These are phyloP conservation scores for Neoseiulus cucumeris DNA, from an alignment of 1,140 invertebrate species.

Conservation along the genomic window DNA sequence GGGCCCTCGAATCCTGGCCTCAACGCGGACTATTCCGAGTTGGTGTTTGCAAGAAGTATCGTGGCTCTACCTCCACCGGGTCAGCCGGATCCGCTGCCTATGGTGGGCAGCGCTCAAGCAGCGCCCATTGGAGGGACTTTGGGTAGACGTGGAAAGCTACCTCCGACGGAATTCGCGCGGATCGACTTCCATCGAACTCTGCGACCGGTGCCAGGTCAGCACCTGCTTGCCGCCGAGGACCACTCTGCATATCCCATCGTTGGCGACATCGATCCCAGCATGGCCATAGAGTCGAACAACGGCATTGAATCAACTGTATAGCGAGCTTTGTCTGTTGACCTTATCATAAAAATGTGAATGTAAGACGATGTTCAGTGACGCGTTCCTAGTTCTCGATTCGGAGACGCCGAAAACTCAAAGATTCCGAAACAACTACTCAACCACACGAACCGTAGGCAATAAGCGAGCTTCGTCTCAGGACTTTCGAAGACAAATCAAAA, in stretches of 20 bases:
- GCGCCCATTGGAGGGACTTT: background rate
- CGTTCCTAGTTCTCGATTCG: too few relatives aligned
- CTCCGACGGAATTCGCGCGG: constrained; percentile 1
- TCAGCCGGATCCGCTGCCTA: background rate
- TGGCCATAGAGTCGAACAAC: background rate
- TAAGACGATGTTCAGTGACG: too few relatives aligned
- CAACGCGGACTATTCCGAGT: constrained; percentile 4
- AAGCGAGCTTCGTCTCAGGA: too few relatives aligned
- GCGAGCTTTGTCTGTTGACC: too few relatives aligned
- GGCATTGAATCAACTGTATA: constrained; percentile 10
- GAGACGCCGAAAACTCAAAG: too few relatives aligned
- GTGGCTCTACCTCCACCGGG: background rate
- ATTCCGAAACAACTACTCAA: too few relatives aligned
- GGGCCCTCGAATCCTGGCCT: background rate
- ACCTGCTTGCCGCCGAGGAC: background rate
- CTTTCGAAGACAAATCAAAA: too few relatives aligned
- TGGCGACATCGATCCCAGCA: constrained; percentile 7
- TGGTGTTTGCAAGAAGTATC: background rate
- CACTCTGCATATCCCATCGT: constrained; percentile 5
- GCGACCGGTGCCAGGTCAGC: constrained; percentile 6
- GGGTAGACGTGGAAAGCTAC: background rate
- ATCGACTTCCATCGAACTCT: constrained; percentile 6
- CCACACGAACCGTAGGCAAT: too few relatives aligned
- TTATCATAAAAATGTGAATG: too few relatives aligned
- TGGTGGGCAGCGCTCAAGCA: background rate